These are phyloP conservation scores for Erythrolamprus reginae DNA, from an alignment of 2,113 vertebrate species.

Conservation along the genomic window DNA sequence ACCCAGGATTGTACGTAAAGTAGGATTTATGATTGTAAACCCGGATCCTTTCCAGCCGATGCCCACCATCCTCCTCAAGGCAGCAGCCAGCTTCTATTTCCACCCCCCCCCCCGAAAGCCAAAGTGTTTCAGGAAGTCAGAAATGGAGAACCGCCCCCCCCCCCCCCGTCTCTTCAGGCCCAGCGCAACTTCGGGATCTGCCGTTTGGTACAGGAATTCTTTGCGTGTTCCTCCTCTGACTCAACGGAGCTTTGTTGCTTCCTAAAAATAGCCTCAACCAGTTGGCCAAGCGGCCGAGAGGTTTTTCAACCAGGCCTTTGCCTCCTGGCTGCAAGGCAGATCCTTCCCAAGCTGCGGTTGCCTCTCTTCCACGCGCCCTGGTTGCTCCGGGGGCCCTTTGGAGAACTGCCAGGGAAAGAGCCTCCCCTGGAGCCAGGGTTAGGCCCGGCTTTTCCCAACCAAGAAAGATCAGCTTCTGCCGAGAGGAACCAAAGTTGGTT, in stretches of 20 bases:
- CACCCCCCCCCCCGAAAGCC: not conserved
- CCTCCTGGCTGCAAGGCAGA: not conserved
- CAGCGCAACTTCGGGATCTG: not conserved
- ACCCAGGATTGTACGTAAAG: too few species aligned
- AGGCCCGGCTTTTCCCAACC: not conserved
- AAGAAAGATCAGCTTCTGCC: not conserved
- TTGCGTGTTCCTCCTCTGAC: not conserved
- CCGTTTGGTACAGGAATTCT: not conserved
- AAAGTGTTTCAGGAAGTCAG: not conserved
- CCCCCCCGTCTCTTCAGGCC: not conserved
- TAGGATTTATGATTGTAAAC: too few species aligned
- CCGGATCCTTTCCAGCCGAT: too few species aligned
- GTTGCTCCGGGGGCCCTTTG: not conserved
- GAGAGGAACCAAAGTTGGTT: not conserved
- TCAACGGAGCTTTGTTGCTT: not conserved
- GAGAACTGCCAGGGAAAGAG: not conserved
- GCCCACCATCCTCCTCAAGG: too few species aligned
- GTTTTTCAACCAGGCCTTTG: not conserved
- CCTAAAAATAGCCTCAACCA: not conserved
- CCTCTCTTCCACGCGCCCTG: not conserved
- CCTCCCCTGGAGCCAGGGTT: not conserved
- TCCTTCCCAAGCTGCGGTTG: not conserved
- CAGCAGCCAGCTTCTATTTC: not conserved
- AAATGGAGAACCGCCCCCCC: not conserved
- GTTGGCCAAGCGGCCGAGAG: not conserved